Evolutionary conservation across 2,113 vertebrate species (phyloP).

Genomic region (Miniopterus natalensis): DNA sequence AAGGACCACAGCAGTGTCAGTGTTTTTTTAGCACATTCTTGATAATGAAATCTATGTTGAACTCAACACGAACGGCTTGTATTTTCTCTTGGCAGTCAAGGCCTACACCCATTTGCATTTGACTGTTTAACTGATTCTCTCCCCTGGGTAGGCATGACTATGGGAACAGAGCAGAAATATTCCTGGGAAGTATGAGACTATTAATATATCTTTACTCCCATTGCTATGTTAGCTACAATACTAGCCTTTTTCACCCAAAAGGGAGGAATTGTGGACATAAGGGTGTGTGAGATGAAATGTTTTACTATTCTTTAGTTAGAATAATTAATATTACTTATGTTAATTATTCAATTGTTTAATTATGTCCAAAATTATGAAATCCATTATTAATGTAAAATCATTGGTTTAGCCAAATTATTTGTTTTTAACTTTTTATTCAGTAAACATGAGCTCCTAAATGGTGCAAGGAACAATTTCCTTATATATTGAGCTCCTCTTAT

Average conservation of each 20-base stretch:
- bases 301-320: neutral
- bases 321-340: neutral
- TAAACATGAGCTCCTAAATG: neutral
- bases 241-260: neutral
- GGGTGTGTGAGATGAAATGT: neutral
- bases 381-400: neutral
- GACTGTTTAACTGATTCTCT: neutral
- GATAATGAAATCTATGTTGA: slow-evolving; percentile 42
- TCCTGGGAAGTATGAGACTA: neutral
- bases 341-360: neutral
- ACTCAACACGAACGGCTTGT: neutral
- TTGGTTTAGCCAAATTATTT: neutral
- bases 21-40: slow-evolving; percentile 10
- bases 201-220: neutral
- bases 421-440: neutral
- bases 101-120: neutral
- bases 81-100: slow-evolving; percentile 17
- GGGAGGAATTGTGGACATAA: neutral
- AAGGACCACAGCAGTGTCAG: neutral
- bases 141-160: neutral
- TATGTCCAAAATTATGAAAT: neutral
- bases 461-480: no score
- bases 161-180: neutral
- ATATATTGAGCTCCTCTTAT: neutral
- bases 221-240: neutral